Evolutionary conservation across 1,140 invertebrate species (phyloP).

Genomic region (Spodoptera frugiperda): DNA sequence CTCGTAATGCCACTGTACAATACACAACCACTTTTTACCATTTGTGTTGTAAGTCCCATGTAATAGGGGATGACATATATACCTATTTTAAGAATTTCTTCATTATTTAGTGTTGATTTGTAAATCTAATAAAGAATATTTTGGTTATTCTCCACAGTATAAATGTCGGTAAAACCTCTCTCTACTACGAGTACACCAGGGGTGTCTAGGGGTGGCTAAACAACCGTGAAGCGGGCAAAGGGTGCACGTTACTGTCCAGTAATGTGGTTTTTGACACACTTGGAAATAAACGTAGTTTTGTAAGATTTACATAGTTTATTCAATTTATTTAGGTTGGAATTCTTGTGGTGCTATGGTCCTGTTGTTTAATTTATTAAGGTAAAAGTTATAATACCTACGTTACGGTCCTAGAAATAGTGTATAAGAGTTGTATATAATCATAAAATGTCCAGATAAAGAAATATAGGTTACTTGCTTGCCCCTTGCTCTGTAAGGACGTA

Average conservation of each 20-base stretch:
- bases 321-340: neutral
- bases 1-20: too few relatives aligned
- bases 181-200: neutral
- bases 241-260: constrained; percentile 20
- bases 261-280: constrained; percentile 29
- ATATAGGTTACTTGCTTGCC: too few relatives aligned
- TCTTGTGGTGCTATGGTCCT: neutral
- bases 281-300: constrained; percentile 14
- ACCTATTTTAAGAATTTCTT: too few relatives aligned
- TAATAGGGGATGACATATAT: too few relatives aligned
- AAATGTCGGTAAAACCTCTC: constrained; percentile 20
- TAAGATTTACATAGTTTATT: constrained; percentile 11
- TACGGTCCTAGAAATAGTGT: too few relatives aligned
- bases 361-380: neutral
- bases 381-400: too few relatives aligned
- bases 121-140: constrained; percentile 8
- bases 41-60: too few relatives aligned
- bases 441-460: too few relatives aligned
- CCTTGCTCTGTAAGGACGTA: too few relatives aligned
- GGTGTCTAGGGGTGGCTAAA: constrained; percentile 26
- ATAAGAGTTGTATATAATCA: too few relatives aligned
- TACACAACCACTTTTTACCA: too few relatives aligned
- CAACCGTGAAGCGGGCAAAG: constrained; percentile 36
- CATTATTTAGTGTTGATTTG: too few relatives aligned
- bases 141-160: constrained; percentile 1